Evolutionary conservation across 2,797 vertebrate species (phyloP).

Genomic region (Emydoidea blandingii): DNA sequence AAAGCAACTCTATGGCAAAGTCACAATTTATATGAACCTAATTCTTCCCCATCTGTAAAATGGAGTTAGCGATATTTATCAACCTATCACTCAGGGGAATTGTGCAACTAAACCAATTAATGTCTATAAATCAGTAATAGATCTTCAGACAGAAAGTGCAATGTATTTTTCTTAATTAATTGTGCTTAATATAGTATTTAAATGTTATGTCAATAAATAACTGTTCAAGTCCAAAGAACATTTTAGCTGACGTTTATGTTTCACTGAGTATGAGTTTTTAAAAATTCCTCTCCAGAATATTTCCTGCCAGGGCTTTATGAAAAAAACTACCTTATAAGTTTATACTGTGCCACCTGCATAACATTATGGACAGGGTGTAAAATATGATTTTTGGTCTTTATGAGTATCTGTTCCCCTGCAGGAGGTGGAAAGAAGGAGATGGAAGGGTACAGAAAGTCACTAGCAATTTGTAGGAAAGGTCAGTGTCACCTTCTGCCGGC

Average conservation of each 20-base stretch:
- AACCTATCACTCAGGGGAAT: neutral
- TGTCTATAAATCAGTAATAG: neutral
- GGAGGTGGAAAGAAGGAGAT: neutral
- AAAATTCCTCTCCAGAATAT: neutral
- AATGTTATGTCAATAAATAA: neutral
- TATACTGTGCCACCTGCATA: neutral
- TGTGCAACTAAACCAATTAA: neutral
- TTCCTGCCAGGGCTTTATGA: neutral
- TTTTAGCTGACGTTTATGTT: neutral
- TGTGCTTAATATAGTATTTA: neutral
- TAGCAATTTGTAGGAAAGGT: conserved; percentile 65
- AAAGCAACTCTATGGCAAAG: neutral
- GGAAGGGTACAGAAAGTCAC: conserved; percentile 16
- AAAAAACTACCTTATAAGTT: neutral
- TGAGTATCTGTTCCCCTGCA: neutral
- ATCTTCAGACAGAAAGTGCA: neutral
- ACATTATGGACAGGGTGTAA: neutral
- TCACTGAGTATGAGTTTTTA: neutral
- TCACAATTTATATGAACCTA: neutral
- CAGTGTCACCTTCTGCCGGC: conserved; percentile 57
- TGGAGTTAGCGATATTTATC: neutral
- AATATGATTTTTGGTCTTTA: neutral
- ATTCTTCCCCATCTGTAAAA: neutral
- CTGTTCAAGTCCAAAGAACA: neutral
- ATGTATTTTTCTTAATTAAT: neutral